Base-by-base conservation (phyloP, 2,888 invertebrate genomes). In the Bruchidius siliquastri region DNA sequence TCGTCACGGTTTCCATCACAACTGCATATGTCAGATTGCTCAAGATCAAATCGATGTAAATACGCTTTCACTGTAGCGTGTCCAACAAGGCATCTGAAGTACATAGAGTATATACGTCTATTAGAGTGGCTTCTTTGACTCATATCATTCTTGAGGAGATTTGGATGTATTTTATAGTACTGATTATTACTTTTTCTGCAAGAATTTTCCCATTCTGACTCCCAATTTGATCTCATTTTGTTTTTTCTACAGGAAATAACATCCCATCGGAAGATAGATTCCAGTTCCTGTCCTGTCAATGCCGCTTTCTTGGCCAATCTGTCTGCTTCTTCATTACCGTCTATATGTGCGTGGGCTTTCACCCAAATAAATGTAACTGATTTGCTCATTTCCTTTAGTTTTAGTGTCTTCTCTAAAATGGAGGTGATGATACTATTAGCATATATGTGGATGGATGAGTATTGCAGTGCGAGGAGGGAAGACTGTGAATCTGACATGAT, bases 241-340 rank as follows among this genome's bases (percentile, higher is more conserved):
- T 8, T 3, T 18, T 13, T 49, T 18, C 49, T 49, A 1, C 6
- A 4, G 6, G 49, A 49, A 13, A 49, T n/a, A 26, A 26, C 26
- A 8, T 26, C 26, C 49, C 18, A 49, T 49, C 1, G 3, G 13
- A 49, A 8, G 6, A 18, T 13, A 13, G 8, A 13, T 3, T 49
- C 13, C 6, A 13, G 1, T 49, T 49, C 49, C 13, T 49, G 10
- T 4, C 49, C 49, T 13, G 49, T 1, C 3, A 49, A 49, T 1
- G 18, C 18, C 1, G 20, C 66, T 71, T 66, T 2, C 22, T 49
- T 71, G 21, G 71, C 71, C 18, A 71, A 20, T 20, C n/a, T 66
- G 21, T 71, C 71, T 21, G 67, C 71, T 71, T 66, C 66, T 10
- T 49, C 66, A 21, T 71, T 71, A 1, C 70, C 70, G 21, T 30